phyloP scores from a whole-genome alignment of 2,113 vertebrate species.

The Desmodus rotundus region DNA sequence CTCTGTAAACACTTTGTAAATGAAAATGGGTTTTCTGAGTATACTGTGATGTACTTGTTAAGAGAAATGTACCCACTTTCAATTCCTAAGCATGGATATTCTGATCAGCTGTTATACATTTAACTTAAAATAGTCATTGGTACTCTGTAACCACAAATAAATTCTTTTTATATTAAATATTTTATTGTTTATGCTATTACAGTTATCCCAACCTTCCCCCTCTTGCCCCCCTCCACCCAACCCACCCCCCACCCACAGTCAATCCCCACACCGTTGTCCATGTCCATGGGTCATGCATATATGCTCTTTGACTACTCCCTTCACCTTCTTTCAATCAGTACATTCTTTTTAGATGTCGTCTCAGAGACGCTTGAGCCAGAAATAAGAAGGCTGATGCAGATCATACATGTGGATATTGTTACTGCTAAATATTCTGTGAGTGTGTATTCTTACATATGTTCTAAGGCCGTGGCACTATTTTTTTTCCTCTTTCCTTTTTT shows the following conservation, averaged over 20 bases:
- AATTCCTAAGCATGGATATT: background rate
- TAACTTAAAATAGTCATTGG: background rate
- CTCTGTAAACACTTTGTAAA: background rate
- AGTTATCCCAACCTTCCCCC: too few relatives aligned
- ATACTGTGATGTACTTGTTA: background rate
- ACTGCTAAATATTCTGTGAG: background rate
- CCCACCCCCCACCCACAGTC: too few relatives aligned
- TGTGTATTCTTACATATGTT: background rate
- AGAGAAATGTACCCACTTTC: background rate
- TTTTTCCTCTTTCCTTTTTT: background rate
- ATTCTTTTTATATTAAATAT: background rate
- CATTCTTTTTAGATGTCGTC: conserved; percentile 31
- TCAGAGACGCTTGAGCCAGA: background rate
- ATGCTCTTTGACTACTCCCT: too few relatives aligned
- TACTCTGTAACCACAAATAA: background rate
- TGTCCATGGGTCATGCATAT: too few relatives aligned
- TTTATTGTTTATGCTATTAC: too few relatives aligned
- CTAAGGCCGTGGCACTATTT: background rate
- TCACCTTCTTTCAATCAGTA: too few relatives aligned
- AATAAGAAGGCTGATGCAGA: background rate
- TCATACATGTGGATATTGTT: background rate
- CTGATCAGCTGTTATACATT: background rate
- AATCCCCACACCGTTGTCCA: too few relatives aligned
- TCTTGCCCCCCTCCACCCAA: too few relatives aligned
- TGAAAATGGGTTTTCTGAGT: background rate